Base-by-base conservation (phyloP, 2,888 invertebrate genomes). In the Nomada fabriciana region DNA sequence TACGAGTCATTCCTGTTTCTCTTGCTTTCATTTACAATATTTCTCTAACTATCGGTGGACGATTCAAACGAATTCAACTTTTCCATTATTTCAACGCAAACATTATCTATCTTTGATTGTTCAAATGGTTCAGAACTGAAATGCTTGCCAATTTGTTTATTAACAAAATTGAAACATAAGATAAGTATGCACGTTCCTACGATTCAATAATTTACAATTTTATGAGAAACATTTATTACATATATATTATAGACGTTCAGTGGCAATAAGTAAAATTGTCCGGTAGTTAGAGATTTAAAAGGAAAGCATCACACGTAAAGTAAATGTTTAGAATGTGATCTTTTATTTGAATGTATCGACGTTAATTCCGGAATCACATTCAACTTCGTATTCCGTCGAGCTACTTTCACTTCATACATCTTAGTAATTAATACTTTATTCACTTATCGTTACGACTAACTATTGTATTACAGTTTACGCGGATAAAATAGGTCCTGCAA, bases 401-500 rank as follows among this genome's bases (percentile, higher is more conserved):
- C 84, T 84, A 75, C 23, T 68, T 79, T 69, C 84, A 84, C 47
- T 55, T 75, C 72, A 55, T 73, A 84, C 53, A 84, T 65, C 76
- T 84, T 84, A 84, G 69, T 55, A 84, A 87, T 89, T 88, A 90
- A 89, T 91, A 90, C 89, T 86, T 90, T 89, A 90, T 87, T 89
- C 82, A 50, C 76, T 86, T 88, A 88, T 86, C 82, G 86, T 89
- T 91, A 91, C 84, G 80, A 88, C 89, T 91, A 91, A 88, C 86
- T 89, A 86, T 86, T 88, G 88, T 89, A 88, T 89, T 89, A 89
- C 87, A 90, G 88, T 89, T 90, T 85, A 88, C 88, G 87, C 83
- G 88, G 85, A 83, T 89, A 86, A 89, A 90, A 90, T 88, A 81
- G 78, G 79, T 86, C 76, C 76, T 79, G 76, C 82, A 82, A 78